Base-by-base conservation (phyloP, 2,113 vertebrate species). In the Paralichthys olivaceus region DNA sequence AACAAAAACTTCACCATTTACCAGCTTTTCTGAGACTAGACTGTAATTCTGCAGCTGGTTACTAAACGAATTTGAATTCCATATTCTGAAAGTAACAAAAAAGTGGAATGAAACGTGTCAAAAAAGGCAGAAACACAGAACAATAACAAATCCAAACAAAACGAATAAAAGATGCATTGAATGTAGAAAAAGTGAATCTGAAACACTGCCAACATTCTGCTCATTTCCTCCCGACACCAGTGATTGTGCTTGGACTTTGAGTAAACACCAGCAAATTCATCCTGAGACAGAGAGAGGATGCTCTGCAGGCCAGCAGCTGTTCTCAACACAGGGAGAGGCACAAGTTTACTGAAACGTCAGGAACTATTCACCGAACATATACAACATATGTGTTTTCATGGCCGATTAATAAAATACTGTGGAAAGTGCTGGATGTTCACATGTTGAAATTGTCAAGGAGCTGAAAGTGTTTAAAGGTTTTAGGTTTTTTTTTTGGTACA, bases 241-340 rank as follows among this genome's bases (percentile, higher is more conserved):
- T 77, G 49, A 75, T 62, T 56, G 55, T 53, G 49, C 49, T 53
- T 53, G 7, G 49, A 53, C 49, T 53, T n/a, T 47, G 43, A 80
- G 80, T 76, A 78, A 77, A 80, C 51, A 77, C 32, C 58, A 83
- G 53, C 20, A 62, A 57, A 60, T 43, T 37, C 45, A 58, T 61
- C 72, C 69, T 62, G 59, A 51, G 43, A 63, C 62, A 75, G 79
- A 51, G 14, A 37, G 37, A 43, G 13, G 40, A 43, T 9, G 40
- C 40, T 43, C 40, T 43, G 40, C 40, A 4, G 14, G 40, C 66
- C 69, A 61, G 73, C 32, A 12, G 53, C 69, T 84, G 53, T 54
- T 78, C 68, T 73, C 62, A 70, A 34, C 56, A 58, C 69, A 37
- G 37, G 40, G 26, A 1, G 57, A 65, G 55, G 60, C 25, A 56